Conservation (phyloP, 2,888 invertebrate species). For the Acronicta aceris region DNA sequence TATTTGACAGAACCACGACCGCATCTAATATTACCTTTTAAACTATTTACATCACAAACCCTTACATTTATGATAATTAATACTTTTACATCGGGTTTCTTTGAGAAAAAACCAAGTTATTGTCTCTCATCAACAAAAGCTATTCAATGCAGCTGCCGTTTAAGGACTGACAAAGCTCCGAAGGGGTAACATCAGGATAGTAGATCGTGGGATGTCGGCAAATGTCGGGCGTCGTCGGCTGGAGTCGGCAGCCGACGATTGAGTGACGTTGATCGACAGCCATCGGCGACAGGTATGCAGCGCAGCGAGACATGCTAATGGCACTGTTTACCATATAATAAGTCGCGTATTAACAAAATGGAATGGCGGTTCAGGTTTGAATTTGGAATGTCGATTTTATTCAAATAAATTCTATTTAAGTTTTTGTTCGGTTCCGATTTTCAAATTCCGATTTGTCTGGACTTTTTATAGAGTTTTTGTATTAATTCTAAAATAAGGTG, state of each 20-base stretch:
- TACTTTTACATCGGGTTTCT: constrained; percentile 63
- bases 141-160: constrained; percentile 80
- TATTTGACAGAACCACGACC: constrained; percentile 52
- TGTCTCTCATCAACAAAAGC: constrained; percentile 76
- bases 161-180: constrained; percentile 84
- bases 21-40: constrained; percentile 56
- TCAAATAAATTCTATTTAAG: constrained; percentile 58
- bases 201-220: constrained; percentile 79
- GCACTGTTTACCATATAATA: constrained; percentile 87
- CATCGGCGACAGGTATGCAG: constrained; percentile 70
- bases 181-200: constrained; percentile 80
- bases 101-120: constrained; percentile 70
- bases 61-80: constrained; percentile 79
- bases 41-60: constrained; percentile 60
- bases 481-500: constrained; percentile 8
- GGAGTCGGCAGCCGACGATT: constrained; percentile 62
- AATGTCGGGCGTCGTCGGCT: constrained; percentile 69
- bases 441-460: constrained; percentile 42
- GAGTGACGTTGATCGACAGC: constrained; percentile 85
- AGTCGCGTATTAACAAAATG: constrained; percentile 75
- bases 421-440: constrained; percentile 46
- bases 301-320: constrained; percentile 84
- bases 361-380: constrained; percentile 60
- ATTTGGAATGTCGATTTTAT: constrained; percentile 65
- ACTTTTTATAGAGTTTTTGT: constrained; percentile 28